Percentiles rank a stretch among this genome's conserved stretches.
Evolutionary conservation across 2,888 invertebrate genomes (phyloP).

Genomic region (Pseudanteris insignis): DNA sequence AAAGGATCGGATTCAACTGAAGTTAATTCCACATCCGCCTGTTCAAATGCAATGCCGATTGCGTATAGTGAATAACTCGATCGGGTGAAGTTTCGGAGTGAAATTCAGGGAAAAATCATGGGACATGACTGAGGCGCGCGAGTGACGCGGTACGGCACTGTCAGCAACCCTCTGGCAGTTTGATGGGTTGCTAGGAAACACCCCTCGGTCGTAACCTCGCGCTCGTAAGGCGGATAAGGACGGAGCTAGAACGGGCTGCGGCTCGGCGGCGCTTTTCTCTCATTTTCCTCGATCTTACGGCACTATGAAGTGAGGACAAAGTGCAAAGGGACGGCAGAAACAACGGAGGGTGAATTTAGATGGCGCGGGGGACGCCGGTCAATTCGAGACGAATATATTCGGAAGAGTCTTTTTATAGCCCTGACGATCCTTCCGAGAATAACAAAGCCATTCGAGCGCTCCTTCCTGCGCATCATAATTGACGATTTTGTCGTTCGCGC

Average conservation of each 20-base stretch:
- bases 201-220: slow-evolving; percentile 58
- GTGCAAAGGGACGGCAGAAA: slow-evolving; percentile 42
- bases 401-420: slow-evolving; percentile 33
- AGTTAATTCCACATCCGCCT: no score
- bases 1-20: no score
- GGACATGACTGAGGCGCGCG: slow-evolving; percentile 31
- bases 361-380: slow-evolving; percentile 41
- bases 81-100: neutral
- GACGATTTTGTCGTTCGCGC: slow-evolving; percentile 29
- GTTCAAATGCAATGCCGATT: no score
- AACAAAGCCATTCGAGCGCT: slow-evolving; percentile 31
- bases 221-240: slow-evolving; percentile 50
- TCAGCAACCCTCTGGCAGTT: slow-evolving; percentile 58
- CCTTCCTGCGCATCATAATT: slow-evolving; percentile 40
- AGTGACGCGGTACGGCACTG: slow-evolving; percentile 52
- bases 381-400: slow-evolving; percentile 37
- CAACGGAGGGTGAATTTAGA: slow-evolving; percentile 42
- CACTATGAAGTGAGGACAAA: slow-evolving; percentile 42
- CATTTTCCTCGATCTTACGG: slow-evolving; percentile 50
- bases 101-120: neutral
- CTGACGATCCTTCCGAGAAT: slow-evolving; percentile 41
- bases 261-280: slow-evolving; percentile 46
- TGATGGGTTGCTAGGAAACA: slow-evolving; percentile 64
- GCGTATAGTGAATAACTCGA: no score
- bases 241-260: slow-evolving; percentile 38